phyloP scores from a whole-genome alignment of 2,888 invertebrate species.

The Drosophila paramelanica region DNA sequence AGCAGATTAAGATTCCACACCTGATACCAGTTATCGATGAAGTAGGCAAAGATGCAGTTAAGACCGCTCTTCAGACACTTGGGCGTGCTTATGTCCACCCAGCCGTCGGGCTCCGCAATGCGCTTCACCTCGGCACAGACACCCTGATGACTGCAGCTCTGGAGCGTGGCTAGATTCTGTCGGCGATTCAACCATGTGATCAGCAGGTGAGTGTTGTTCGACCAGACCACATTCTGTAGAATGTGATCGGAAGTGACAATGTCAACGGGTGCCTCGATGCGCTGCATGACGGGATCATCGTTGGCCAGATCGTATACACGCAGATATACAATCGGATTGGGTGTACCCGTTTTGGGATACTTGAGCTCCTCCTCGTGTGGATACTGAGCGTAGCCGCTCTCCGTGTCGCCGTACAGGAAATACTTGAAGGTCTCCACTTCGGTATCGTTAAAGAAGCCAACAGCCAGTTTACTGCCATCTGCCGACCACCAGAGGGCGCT shows the following conservation, averaged over 20 bases:
- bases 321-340: conserved; percentile 90
- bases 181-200: conserved; percentile 94
- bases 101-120: conserved; percentile 88
- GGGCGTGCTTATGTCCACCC: conserved; percentile 88
- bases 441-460: conserved; percentile 90
- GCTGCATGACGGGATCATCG: conserved; percentile 80
- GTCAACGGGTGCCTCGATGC: conserved; percentile 86
- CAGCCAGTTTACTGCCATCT: conserved; percentile 89
- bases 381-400: conserved; percentile 88
- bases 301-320: conserved; percentile 87
- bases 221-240: conserved; percentile 91
- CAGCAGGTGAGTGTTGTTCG: conserved; percentile 88
- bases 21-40: conserved; percentile 86
- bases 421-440: conserved; percentile 88
- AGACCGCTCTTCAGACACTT: conserved; percentile 68
- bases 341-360: conserved; percentile 92
- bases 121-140: conserved; percentile 84
- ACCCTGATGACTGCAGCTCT: conserved; percentile 73
- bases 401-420: conserved; percentile 88
- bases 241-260: conserved; percentile 88
- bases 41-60: conserved; percentile 81
- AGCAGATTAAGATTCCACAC: conserved; percentile 82
- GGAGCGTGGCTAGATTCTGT: conserved; percentile 88
- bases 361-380: conserved; percentile 88
- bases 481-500: conserved; percentile 93